These are phyloP conservation scores for Haemorhous mexicanus DNA, from an alignment of 2,113 vertebrate species.

Conservation along the genomic window DNA sequence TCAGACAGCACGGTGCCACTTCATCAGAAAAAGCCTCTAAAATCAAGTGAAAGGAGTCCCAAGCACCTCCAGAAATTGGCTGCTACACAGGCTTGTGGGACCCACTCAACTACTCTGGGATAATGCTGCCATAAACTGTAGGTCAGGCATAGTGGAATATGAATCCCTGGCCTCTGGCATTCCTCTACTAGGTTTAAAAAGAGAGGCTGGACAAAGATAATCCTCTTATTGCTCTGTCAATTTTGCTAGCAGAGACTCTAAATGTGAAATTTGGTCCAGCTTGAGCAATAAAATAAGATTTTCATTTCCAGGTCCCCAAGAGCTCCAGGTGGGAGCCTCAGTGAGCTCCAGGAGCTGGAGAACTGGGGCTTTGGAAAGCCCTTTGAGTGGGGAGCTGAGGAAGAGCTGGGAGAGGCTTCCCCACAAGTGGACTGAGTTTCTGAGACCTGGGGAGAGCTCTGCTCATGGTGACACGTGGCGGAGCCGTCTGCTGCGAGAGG, in stretches of 20 bases:
- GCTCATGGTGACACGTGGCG: accelerated
- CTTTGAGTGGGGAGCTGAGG: accelerated
- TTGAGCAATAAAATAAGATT: not conserved
- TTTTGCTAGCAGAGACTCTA: not conserved
- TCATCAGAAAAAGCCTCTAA: not conserved
- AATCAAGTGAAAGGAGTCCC: not conserved
- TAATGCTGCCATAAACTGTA: constrained; percentile 5
- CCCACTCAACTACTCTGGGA: not conserved
- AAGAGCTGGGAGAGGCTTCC: not conserved
- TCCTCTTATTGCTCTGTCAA: not conserved
- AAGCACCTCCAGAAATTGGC: not conserved
- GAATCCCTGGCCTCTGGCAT: not conserved
- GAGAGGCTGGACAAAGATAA: not conserved
- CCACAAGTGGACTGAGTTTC: not conserved
- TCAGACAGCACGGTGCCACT: not conserved
- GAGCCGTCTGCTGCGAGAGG: not conserved
- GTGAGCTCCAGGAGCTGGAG: not conserved
- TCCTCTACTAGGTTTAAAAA: not conserved
- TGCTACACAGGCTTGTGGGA: not conserved
- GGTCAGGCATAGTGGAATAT: not conserved
- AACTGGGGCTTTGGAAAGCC: not conserved
- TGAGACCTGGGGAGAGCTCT: not conserved
- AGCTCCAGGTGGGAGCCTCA: not conserved
- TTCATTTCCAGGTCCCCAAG: not conserved
- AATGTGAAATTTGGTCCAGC: not conserved